Conservation (phyloP, 2,888 invertebrate genomes). For the Eupithecia centaureata region DNA sequence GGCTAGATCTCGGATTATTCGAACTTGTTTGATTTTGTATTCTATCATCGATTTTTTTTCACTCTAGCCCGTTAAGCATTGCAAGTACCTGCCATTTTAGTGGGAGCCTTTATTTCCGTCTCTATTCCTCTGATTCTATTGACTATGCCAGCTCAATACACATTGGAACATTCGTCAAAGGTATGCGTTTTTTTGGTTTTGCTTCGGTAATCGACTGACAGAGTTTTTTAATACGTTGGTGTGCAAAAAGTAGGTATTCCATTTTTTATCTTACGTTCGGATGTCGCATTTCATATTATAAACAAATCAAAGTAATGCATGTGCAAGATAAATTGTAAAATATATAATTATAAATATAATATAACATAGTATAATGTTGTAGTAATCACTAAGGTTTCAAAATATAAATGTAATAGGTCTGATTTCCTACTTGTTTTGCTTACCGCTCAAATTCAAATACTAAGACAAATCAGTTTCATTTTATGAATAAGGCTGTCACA, state of each 20-base stretch:
- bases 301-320: background rate
- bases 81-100: background rate
- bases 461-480: no score
- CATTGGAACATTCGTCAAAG: background rate
- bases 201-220: background rate
- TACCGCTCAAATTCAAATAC: no score
- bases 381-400: no score
- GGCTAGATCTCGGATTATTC: background rate
- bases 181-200: background rate
- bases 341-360: no score
- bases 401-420: no score
- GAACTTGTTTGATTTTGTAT: background rate
- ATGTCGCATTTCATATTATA: background rate
- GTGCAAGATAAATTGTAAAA: no score
- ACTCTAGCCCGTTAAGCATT: background rate
- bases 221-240: background rate
- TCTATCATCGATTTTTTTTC: background rate
- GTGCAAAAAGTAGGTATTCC: background rate
- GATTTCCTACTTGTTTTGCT: no score
- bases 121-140: background rate
- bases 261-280: background rate
- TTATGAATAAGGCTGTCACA: no score
- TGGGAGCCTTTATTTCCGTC: background rate
- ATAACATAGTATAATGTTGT: no score
- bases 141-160: background rate